Evolutionary conservation across 35 echinoderm and acorn worm species (phyloP), one percentile per base, ranked within the genome.

Genomic region (Amphiura filiformis): DNA sequence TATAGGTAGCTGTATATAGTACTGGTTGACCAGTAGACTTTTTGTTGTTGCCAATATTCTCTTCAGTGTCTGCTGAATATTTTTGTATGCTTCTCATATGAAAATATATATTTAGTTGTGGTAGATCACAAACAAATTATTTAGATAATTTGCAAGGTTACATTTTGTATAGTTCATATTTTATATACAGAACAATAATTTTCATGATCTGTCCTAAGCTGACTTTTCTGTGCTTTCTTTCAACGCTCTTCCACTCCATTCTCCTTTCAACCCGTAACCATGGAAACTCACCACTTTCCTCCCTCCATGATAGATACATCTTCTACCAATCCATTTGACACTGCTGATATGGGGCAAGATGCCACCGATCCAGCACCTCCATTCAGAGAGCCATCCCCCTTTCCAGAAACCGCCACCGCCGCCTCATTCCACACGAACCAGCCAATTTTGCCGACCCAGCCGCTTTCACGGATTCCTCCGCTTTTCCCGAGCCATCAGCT

Each of bases 191-290:
- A n/a, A n/a, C n/a, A n/a, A n/a, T n/a, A n/a, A n/a, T n/a, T n/a
- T n/a, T n/a, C 28, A 70, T 13, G 7, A 70, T 4, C 61, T 13
- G 61, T 70, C 61, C 61, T 70, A 70, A 70, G 61, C 61, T 70
- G 61, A 70, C 61, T 70, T 70, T 70, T 70, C 61, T 70, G 28
- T 70, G 61, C 61, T 70, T 70, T 70, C 61, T 70, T 70, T 70
- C 61, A 13, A 18, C 26, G 61, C 61, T 70, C 26, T 17, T 17
- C 41, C 17, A 9, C 5, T 9, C 41, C 17, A 47, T 47, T 47
- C 41, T 47, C 41, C 17, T 4, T 17, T 17, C 41, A 9, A 47
- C 17, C 17, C n/a, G n/a, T n/a, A n/a, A 20, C 44, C 44, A 52
- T 70, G 61, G 17, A 47, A 47, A 47, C 41, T n/a, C 7, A 52